Conservation (phyloP, 2,888 invertebrate species). For the Brachypalpus laphriformis region DNA sequence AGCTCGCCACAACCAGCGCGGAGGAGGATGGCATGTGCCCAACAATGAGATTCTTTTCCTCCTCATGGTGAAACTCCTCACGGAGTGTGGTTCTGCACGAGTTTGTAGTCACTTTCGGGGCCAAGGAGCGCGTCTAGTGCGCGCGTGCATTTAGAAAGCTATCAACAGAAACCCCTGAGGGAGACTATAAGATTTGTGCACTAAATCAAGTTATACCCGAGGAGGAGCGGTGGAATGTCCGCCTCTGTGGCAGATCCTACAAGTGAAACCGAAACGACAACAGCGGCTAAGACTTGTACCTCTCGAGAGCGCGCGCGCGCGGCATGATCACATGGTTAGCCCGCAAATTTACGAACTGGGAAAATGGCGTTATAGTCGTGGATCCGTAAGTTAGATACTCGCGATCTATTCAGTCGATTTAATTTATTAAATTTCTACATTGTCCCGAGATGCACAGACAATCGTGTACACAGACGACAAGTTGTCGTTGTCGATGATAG, state of each 20-base stretch:
- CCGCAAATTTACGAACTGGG: slow-evolving; percentile 67
- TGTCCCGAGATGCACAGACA: slow-evolving; percentile 35
- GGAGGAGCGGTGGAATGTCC: slow-evolving; percentile 39
- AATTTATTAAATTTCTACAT: slow-evolving; percentile 66
- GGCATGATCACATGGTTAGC: slow-evolving; percentile 49
- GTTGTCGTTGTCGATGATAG: slow-evolving; percentile 51
- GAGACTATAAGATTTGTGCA: slow-evolving; percentile 55
- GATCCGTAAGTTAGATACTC: slow-evolving; percentile 41
- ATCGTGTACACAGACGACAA: slow-evolving; percentile 16
- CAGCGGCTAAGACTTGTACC: slow-evolving; percentile 1
- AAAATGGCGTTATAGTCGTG: slow-evolving; percentile 47
- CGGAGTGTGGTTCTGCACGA: slow-evolving; percentile 45
- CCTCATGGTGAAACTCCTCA: slow-evolving; percentile 39
- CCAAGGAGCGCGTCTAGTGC: slow-evolving; percentile 23
- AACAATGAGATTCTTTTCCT: slow-evolving; percentile 51
- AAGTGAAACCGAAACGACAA: slow-evolving; percentile 67
- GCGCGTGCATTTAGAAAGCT: slow-evolving; percentile 66
- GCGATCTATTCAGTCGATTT: slow-evolving; percentile 28
- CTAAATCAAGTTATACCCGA: slow-evolving; percentile 52
- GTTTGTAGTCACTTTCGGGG: slow-evolving; percentile 54
- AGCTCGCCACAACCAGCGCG: not conserved
- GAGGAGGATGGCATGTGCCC: slow-evolving; percentile 44
- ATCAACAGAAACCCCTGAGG: slow-evolving; percentile 55
- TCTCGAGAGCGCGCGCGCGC: slow-evolving; percentile 23
- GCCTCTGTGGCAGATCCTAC: slow-evolving; percentile 55